A percentile compares a stretch with the other conserved stretches of the same genome.
Evolutionary conservation across 2,888 invertebrate species (phyloP).

Genomic region (Drosophila greeni): DNA sequence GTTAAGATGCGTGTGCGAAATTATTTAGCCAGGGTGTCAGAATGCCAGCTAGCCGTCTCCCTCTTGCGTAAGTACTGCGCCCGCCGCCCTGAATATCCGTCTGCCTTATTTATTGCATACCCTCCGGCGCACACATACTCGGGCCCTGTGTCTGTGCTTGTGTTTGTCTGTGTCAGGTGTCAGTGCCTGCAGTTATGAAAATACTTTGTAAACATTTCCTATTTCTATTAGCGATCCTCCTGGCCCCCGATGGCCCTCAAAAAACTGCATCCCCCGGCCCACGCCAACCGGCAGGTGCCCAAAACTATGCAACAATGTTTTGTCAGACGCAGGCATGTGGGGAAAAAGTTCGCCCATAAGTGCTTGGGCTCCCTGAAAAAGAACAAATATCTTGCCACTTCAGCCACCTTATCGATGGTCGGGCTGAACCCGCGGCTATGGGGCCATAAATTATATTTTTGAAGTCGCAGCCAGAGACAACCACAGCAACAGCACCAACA

Average conservation of each 20-base stretch:
- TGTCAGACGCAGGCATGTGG: constrained; percentile 52
- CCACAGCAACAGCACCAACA: constrained; percentile 12
- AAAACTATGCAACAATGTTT: constrained; percentile 70
- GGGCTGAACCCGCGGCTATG: constrained; percentile 65
- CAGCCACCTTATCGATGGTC: constrained; percentile 66
- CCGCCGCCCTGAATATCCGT: constrained; percentile 55
- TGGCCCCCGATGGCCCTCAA: constrained; percentile 43
- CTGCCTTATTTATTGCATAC: constrained; percentile 63
- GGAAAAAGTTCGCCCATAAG: constrained; percentile 68
- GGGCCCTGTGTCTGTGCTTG: constrained; percentile 7
- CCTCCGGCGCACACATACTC: constrained; percentile 30
- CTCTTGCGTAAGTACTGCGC: constrained; percentile 23
- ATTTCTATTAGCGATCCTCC: constrained; percentile 66
- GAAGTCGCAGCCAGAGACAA: constrained; percentile 63
- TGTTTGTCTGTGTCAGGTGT: constrained; percentile 68
- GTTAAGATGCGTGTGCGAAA: constrained; percentile 63
- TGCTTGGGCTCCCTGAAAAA: constrained; percentile 46
- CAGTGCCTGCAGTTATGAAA: constrained; percentile 78
- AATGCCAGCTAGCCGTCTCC: constrained; percentile 51
- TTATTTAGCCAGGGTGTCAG: constrained; percentile 72
- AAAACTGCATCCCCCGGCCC: constrained; percentile 37
- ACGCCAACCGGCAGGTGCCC: constrained; percentile 15
- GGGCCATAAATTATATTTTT: constrained; percentile 77
- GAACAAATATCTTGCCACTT: constrained; percentile 50
- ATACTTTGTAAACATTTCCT: constrained; percentile 78